These are phyloP conservation scores for Pangasius krempfi DNA, from an alignment of 2,797 vertebrate species.

Conservation along the genomic window DNA sequence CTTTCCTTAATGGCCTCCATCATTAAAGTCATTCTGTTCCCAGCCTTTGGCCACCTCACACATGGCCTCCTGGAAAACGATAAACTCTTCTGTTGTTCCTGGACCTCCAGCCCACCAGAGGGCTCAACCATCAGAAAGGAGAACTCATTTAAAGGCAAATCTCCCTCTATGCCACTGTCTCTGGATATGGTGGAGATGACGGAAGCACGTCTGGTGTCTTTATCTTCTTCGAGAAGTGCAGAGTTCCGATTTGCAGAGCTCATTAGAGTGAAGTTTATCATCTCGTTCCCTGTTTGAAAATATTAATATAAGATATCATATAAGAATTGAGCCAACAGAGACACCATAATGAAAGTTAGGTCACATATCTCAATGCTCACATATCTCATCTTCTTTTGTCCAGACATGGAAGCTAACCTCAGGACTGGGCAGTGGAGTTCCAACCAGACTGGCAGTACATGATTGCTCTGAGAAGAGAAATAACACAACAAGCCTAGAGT, in stretches of 20 bases:
- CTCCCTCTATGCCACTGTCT: slow-evolving; percentile 79
- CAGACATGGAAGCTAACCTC: slow-evolving; percentile 82
- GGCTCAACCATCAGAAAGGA: background rate
- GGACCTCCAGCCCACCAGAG: slow-evolving; percentile 8
- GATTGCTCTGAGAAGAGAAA: slow-evolving; percentile 14
- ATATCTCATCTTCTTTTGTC: slow-evolving; percentile 82
- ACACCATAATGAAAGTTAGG: background rate
- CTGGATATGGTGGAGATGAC: slow-evolving; percentile 73
- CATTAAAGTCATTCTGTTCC: slow-evolving; percentile 67
- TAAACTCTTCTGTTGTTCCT: slow-evolving; percentile 51
- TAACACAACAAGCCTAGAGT: background rate
- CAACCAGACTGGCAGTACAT: slow-evolving; percentile 35
- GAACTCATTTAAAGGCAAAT: slow-evolving; percentile 63
- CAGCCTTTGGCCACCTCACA: slow-evolving; percentile 64
- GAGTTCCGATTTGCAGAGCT: slow-evolving; percentile 52
- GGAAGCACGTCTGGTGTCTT: slow-evolving; percentile 57
- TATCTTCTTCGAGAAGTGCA: slow-evolving; percentile 65
- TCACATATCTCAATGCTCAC: slow-evolving; percentile 69
- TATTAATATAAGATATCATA: background rate
- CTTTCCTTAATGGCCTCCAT: slow-evolving; percentile 62
- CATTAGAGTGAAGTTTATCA: slow-evolving; percentile 74
- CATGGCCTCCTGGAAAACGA: slow-evolving; percentile 70
- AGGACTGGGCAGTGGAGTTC: slow-evolving; percentile 76
- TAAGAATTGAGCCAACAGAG: background rate
- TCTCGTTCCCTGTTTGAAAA: slow-evolving; percentile 76